Evolutionary conservation across 1,140 invertebrate species (phyloP), one percentile per base, ranked within the genome.

Genomic region (Camponotus pennsylvanicus): DNA sequence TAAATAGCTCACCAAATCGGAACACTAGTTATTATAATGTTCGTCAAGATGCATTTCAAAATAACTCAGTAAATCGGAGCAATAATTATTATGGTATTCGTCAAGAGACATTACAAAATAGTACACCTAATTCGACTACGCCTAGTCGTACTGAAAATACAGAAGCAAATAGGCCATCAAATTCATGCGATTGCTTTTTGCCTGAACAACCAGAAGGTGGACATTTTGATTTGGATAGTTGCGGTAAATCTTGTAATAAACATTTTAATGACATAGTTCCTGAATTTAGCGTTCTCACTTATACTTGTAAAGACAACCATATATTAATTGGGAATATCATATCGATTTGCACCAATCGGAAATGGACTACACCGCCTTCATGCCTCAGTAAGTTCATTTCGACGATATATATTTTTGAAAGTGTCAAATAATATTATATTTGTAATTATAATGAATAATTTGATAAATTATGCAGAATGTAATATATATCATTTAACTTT

Each of bases 261-360:
- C 77, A 52, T 64, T 49, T 86, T 3, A 84, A 89, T 18, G 79
- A 88, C 76, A 79, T 52, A 59, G 86, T 92, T 34, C 83, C 88
- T 11, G 82, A 80, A 32, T 86, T 82, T 66, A 92, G 89, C 37
- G 79, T 91, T 75, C 86, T 92, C 27, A 90, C 76, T 45, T 93
- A 92, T 61, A 87, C 63, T 27, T 92, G 92, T 71, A 57, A 86
- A 18, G 55, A 67, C 34, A 91, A 89, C 59, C 92, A 88, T 82
- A 45, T 76, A 21, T 57, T 92, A 42, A 79, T 70, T 27, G 90
- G 92, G 32, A 89, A 70, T 59, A 59, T 61, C 52, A 73, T 89
- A 21, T 73, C 91, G 18, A 59, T 90, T 69, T 92, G 92, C 55
- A 66, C 88, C 66, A 79, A 92, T 45, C 85, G 86, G n/a, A 15